Base-by-base conservation (phyloP, 2,888 invertebrate genomes). In the Alloplasta piceator region DNA sequence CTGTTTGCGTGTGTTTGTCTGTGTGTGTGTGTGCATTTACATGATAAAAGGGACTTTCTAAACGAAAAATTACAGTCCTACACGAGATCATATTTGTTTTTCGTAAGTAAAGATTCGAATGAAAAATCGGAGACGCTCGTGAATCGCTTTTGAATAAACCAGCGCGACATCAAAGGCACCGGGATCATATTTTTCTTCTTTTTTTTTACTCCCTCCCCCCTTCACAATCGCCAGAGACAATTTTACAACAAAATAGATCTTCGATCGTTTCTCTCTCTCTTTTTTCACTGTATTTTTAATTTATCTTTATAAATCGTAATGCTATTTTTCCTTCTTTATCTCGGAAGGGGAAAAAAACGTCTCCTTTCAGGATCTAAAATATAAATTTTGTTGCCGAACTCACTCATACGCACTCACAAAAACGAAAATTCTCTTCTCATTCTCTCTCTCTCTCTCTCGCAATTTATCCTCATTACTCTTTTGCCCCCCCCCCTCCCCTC, bases 121-220 rank as follows among this genome's bases (percentile, higher is more conserved):
- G 38, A 16, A 48, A 50, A 73, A 56, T 80, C 63, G 72, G 63
- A 76, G 76, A 80, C 72, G 63, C 70, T 68, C 46, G 61, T 68
- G 60, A 75, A 46, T 74, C 67, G 82, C 75, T 63, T 85, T 83
- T 78, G 84, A 80, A 83, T 83, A 86, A 83, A 82, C 87, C 87
- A 88, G 88, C 87, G 87, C 88, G 85, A 87, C 85, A 82, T 81
- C 82, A 84, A 88, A 88, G 88, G 88, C 88, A 88, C 87, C 83
- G 88, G 88, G 85, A 84, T 87, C 85, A 84, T 86, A 84, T 85
- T 75, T 82, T 50, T 66, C 43, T 5, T 84, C 63, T 85, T 61
- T 50, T 14, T 80, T 73, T 83, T 83, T 82, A 80, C 80, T 72
- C 48, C 70, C 56, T 58, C 63, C 46, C 50, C 56, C 9, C 5